Evolutionary conservation across 2,888 invertebrate species (phyloP), one percentile per base, ranked within the genome.

Genomic region (Ectobius pallidus): DNA sequence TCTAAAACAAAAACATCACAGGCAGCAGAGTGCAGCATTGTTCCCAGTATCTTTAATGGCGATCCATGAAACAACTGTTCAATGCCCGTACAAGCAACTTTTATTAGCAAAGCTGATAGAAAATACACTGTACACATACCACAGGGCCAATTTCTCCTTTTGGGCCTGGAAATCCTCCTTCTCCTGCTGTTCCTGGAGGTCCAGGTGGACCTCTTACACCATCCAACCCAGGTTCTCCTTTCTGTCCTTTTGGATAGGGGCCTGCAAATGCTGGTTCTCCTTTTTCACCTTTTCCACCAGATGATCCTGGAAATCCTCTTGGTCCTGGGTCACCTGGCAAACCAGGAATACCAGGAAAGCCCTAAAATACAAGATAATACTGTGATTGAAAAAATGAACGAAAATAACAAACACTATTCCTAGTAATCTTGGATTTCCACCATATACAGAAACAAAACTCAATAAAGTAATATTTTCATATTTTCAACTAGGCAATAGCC

Each of bases 201-300:
- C 78, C 79, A 22, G 74, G 71, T 20, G 73, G 62, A 42, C 78
- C 79, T 42, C 77, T 71, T 65, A 88, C 87, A 55, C 96, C 96
- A 78, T 91, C 89, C 46, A 87, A 83, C 65, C 95, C 93, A 3
- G 91, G 91, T 82, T 95, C 94, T 80, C 96, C 96, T 80, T 95
- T 95, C 81, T 93, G 91, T 44, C 96, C 96, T 81, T 92, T 92
- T 0, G 88, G 85, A 77, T 88, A 87, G 25, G 87, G 85, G 73
- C 91, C 91, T 42, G 89, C 89, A 77, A 89, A 89, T 0, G 94
- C 94, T 0, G 93, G 87, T 81, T 93, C 92, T 79, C 95, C 95
- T 82, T 93, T 94, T 16, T 90, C 88, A 77, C 95, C 95, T 80
- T 88, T 91, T 0, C 83, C 82, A 77, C 93, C 94, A 69, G 85